These are phyloP conservation scores for Euplagia quadripunctaria DNA, from an alignment of 2,888 invertebrate genomes.

Conservation along the genomic window DNA sequence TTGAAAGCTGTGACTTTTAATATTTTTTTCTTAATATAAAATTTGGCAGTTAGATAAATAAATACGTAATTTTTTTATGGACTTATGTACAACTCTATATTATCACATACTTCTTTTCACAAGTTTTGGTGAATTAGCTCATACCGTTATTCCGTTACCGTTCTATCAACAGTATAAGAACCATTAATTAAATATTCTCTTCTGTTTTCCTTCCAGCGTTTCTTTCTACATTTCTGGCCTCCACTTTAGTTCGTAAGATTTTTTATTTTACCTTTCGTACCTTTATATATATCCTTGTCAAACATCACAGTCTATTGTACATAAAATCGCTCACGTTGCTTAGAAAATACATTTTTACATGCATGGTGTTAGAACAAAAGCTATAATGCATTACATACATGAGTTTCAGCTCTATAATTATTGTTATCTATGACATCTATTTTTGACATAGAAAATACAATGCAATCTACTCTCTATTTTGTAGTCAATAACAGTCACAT, in stretches of 20 bases:
- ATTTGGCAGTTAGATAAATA: too few species aligned
- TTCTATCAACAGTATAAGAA: neutral
- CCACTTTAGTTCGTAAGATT: slow-evolving; percentile 86
- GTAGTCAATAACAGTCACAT: neutral
- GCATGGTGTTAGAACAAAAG: slow-evolving; percentile 22
- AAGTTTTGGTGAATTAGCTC: neutral
- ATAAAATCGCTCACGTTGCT: slow-evolving; percentile 42
- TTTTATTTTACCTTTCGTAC: slow-evolving; percentile 67
- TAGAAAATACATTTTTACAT: slow-evolving; percentile 18
- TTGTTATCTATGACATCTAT: neutral
- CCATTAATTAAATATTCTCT: slow-evolving; percentile 55
- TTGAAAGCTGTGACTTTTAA: too few species aligned
- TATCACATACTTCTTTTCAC: neutral
- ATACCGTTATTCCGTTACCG: neutral
- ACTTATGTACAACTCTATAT: slow-evolving; percentile 1
- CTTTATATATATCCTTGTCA: slow-evolving; percentile 50
- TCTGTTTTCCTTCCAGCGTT: slow-evolving; percentile 81
- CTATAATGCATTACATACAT: slow-evolving; percentile 12
- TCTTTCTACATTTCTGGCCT: slow-evolving; percentile 86
- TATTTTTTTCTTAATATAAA: too few species aligned
- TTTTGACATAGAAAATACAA: neutral
- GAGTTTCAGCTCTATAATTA: neutral
- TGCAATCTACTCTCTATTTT: neutral
- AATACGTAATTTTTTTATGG: too few species aligned
- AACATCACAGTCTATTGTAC: slow-evolving; percentile 45